phyloP scores from a whole-genome alignment of 2,888 invertebrate species.

The Psylliodes chrysocephalus region DNA sequence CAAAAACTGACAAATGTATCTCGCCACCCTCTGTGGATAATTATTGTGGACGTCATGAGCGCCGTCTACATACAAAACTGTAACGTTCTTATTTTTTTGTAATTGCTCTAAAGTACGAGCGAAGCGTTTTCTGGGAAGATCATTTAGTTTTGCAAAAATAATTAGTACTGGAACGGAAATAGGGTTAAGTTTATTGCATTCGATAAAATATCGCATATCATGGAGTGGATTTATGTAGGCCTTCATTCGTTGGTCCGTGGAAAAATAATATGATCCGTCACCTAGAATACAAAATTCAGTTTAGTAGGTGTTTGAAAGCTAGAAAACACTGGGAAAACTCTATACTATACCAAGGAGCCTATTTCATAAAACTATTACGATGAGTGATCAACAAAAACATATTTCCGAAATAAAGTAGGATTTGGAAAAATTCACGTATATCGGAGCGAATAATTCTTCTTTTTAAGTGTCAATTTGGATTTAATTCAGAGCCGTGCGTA shows the following conservation, averaged over 20 bases:
- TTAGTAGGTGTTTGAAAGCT: too few relatives aligned
- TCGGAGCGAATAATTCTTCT: too few relatives aligned
- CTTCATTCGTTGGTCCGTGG: constrained; percentile 68
- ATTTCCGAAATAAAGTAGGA: too few relatives aligned
- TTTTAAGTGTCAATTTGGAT: too few relatives aligned
- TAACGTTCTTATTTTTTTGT: constrained; percentile 52
- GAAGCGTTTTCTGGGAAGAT: constrained; percentile 45
- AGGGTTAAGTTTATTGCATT: constrained; percentile 56
- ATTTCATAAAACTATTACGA: too few relatives aligned
- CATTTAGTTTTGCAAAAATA: constrained; percentile 51
- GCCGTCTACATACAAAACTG: constrained; percentile 64
- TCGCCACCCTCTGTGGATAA: constrained; percentile 67
- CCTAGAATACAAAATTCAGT: constrained; percentile 33
- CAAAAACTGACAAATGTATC: constrained; percentile 54
- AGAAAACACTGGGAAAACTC: too few relatives aligned
- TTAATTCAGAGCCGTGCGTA: too few relatives aligned
- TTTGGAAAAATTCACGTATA: too few relatives aligned
- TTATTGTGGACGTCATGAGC: constrained; percentile 73
- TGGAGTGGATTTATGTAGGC: constrained; percentile 58
- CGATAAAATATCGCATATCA: constrained; percentile 52
- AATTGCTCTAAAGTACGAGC: constrained; percentile 46
- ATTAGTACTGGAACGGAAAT: constrained; percentile 61
- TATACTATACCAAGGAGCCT: too few relatives aligned
- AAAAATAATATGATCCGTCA: constrained; percentile 66
- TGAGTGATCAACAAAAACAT: too few relatives aligned